These are phyloP conservation scores for Chironomus tentans DNA, from an alignment of 2,888 invertebrate genomes.

Conservation along the genomic window DNA sequence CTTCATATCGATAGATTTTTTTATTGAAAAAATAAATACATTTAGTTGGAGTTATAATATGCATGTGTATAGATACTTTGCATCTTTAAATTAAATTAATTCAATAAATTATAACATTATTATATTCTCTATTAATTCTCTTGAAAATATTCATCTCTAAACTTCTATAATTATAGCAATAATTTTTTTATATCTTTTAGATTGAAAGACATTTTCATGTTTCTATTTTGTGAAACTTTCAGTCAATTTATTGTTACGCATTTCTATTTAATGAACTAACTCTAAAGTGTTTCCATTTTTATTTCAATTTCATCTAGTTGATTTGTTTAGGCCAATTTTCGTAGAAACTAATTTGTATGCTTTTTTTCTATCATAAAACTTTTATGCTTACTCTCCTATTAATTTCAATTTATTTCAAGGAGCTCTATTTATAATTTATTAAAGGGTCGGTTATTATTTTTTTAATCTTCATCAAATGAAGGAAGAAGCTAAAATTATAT, in stretches of 20 bases:
- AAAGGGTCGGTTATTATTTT: too few species aligned
- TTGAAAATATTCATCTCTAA: too few species aligned
- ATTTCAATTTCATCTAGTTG: background rate
- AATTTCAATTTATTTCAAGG: too few species aligned
- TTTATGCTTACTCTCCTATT: background rate
- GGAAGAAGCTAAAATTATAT: too few species aligned
- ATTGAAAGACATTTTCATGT: background rate
- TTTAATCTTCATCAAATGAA: too few species aligned
- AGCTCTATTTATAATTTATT: too few species aligned
- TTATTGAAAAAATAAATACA: constrained; percentile 1
- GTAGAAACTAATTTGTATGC: constrained; percentile 11
- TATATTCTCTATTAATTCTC: too few species aligned
- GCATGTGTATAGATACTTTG: background rate
- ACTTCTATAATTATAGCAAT: too few species aligned
- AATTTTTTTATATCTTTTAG: background rate
- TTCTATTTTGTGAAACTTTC: background rate
- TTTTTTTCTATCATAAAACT: background rate
- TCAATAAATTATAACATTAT: too few species aligned
- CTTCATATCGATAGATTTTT: background rate
- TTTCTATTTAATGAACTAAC: background rate
- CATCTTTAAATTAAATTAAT: too few species aligned
- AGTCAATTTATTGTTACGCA: constrained; percentile 20
- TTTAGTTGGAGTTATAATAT: background rate
- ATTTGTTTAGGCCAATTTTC: constrained; percentile 17
- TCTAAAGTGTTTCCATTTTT: background rate